These are phyloP conservation scores for Neotoxoptera formosana DNA, from an alignment of 1,140 invertebrate genomes.

Conservation along the genomic window DNA sequence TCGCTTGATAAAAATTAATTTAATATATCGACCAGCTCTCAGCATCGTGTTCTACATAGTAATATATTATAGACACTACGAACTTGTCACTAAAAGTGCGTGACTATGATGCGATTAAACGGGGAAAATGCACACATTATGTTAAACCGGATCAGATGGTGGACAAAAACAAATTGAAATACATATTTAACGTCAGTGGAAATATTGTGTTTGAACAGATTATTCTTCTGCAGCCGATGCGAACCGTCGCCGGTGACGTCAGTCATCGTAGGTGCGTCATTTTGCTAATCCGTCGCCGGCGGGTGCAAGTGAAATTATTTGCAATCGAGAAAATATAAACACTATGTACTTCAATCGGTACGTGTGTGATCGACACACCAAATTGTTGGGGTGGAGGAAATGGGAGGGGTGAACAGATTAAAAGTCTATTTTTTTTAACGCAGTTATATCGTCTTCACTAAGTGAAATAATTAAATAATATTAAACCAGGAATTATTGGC, in stretches of 20 bases:
- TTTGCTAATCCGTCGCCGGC: background rate
- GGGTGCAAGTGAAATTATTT: background rate
- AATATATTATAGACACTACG: background rate
- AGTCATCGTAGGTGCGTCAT: background rate
- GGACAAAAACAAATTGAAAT: background rate
- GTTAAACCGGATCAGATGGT: background rate
- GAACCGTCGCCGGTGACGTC: background rate
- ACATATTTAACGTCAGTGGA: background rate
- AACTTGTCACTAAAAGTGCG: background rate
- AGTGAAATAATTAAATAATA: too few relatives aligned
- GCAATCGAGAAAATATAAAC: background rate
- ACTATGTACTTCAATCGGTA: background rate
- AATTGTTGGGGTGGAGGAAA: background rate
- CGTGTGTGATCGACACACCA: background rate
- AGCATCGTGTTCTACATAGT: background rate
- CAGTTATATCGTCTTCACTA: too few relatives aligned
- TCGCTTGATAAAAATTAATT: background rate
- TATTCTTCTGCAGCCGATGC: background rate
- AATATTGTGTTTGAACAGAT: background rate
- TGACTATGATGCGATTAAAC: background rate
- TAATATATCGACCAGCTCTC: fast-evolving
- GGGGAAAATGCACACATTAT: background rate
- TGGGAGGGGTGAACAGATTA: background rate
- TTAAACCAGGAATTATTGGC: too few relatives aligned
- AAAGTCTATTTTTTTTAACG: too few relatives aligned